A percentile compares a stretch with the other conserved stretches of the same genome.
These are phyloP conservation scores for Tyto alba DNA, from an alignment of 2,113 vertebrate species.

Conservation along the genomic window DNA sequence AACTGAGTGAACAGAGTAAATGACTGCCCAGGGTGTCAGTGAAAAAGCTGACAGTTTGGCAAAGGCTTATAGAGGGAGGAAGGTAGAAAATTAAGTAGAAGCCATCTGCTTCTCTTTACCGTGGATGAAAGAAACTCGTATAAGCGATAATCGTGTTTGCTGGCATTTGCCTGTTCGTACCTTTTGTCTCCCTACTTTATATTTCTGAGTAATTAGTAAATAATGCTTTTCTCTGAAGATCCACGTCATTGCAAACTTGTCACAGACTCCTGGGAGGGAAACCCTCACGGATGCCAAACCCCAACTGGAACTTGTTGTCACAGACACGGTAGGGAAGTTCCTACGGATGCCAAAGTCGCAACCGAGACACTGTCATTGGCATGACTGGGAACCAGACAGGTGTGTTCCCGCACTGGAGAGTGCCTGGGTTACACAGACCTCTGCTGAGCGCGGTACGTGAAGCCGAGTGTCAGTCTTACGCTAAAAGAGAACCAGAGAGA, in stretches of 20 bases:
- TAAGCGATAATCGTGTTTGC: neutral
- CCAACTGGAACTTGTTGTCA: neutral
- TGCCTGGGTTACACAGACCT: neutral
- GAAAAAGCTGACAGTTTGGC: neutral
- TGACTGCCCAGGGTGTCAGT: neutral
- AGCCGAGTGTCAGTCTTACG: neutral
- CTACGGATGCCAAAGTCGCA: neutral
- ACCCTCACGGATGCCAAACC: neutral
- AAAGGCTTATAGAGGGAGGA: neutral
- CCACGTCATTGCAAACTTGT: neutral
- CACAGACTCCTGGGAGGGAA: neutral
- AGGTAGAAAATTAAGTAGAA: neutral
- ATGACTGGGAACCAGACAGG: neutral
- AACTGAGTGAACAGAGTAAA: neutral
- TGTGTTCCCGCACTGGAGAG: neutral
- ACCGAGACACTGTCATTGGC: neutral
- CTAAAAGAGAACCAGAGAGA: neutral
- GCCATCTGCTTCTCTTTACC: neutral
- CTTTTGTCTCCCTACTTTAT: neutral
- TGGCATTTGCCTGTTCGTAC: neutral
- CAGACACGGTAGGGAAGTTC: neutral
- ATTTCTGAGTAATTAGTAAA: neutral
- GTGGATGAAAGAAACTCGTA: neutral
- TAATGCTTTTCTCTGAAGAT: neutral
- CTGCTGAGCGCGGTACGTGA: accelerated